Percentiles rank a stretch among this genome's conserved stretches.
Conservation (phyloP, 2,888 invertebrate genomes). For the Orchesellides sinensis region DNA sequence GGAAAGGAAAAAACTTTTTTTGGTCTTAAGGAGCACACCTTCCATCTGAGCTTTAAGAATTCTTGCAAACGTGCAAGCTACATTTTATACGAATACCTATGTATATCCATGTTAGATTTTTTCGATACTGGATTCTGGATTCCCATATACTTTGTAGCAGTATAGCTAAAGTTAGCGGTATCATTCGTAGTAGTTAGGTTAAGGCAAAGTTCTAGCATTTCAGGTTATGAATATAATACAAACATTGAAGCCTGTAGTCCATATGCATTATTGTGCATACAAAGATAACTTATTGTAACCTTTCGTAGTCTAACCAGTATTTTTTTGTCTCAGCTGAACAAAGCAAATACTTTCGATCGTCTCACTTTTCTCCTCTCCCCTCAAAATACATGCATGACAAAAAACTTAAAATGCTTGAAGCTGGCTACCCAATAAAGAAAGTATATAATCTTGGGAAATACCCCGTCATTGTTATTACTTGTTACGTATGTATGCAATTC, state of each 20-base stretch:
- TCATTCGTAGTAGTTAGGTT: too few relatives aligned
- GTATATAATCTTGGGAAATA: conserved; percentile 40
- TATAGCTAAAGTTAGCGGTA: too few relatives aligned
- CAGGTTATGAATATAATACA: not conserved
- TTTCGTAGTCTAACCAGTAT: not conserved
- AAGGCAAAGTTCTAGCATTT: too few relatives aligned
- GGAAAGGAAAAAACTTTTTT: conserved; percentile 4
- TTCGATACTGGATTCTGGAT: too few relatives aligned
- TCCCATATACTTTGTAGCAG: too few relatives aligned
- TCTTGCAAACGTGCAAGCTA: not conserved
- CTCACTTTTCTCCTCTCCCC: not conserved
- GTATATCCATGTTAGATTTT: too few relatives aligned
- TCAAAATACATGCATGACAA: not conserved
- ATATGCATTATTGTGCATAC: not conserved
- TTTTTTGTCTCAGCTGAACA: not conserved
- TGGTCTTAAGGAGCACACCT: conserved; percentile 22
- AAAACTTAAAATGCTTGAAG: conserved; percentile 1
- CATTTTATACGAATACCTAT: too few relatives aligned
- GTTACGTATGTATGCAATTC: conserved; percentile 21
- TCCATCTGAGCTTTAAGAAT: not conserved
- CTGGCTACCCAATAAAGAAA: conserved; percentile 31
- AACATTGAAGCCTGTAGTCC: not conserved
- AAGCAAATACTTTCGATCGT: conserved; percentile 6
- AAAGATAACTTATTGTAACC: not conserved
- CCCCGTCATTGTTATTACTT: conserved; percentile 51